Base-by-base conservation (phyloP, 1,140 invertebrate genomes). In the Brachionus sp. region DNA sequence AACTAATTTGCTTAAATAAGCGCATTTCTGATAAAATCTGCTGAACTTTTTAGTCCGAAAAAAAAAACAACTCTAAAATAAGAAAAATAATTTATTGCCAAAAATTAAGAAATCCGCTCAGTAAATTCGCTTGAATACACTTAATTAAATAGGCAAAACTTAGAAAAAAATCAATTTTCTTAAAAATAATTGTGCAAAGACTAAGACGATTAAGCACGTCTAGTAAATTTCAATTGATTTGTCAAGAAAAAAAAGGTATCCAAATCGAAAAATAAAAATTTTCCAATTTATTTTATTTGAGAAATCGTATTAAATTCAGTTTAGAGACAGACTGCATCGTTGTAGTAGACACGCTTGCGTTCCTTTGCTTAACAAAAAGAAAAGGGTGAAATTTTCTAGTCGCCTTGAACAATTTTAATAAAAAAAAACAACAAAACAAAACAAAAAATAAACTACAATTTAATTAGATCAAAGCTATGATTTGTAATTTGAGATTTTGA, bases 201-300 rank as follows among this genome's bases (percentile, higher is more conserved):
- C 33, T 35, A 70, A 35, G 33, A 70, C 66, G 66, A 70, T 70
- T 70, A 70, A 37, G 29, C 33, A 70, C 33, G 66, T 70, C 66
- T 70, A 70, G 9, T 37, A 70, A 37, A 35, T 70, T 37, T 70
- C 29, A 70, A 70, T 70, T 70, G 66, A 70, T 70, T 70, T 70
- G 66, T 70, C 62, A 66, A 66, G n/a, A n/a, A n/a, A n/a, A n/a
- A 33, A 66, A 66, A 66, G 33, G 33, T 33, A 66, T 66, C 33
- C 23, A 33, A 33, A 66, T 66, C 33, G 10, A 66, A 66, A 33
- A 66, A 23, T 25, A 33, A 66, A 29, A 66, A 66, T 12, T 66
- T 66, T 33, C 19, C 10, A 6, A 35, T 19, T 33, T 12, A 29
- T 66, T 35, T 66, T n/a, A n/a, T n/a, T n/a, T n/a, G 29, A 35